Base-by-base conservation (phyloP, 2,888 invertebrate species). In the Mesodorylaimus sp. region DNA sequence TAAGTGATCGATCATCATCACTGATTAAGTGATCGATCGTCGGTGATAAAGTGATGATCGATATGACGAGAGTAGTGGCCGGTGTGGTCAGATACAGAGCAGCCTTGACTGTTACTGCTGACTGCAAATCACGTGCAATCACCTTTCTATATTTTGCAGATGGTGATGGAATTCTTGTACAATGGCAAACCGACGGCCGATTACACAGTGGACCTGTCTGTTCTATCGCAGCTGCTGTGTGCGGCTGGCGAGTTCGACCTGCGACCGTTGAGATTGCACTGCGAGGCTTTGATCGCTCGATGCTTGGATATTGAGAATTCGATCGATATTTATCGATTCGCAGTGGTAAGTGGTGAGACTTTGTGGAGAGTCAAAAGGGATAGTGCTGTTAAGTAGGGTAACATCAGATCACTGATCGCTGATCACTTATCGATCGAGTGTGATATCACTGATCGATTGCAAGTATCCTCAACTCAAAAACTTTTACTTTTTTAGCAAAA, bases 151-250 rank as follows among this genome's bases (percentile, higher is more conserved):
- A n/a, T 53, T 56, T 70, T 68, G 39, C 66, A 84, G 83, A 77
- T 85, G 75, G 82, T 84, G 28, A 87, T 88, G 86, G 83, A 86
- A 68, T 87, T 83, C 69, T 73, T 88, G 47, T 88, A 88, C 70
- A 83, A 84, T 60, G 87, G 87, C 2, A 84, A 85, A 21, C 77
- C 79, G 47, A 77, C 78, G 1, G 71, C 85, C 49, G 79, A 81
- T 56, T 79, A 84, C 2, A 79, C 81, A 3, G 79, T 80, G 52
- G 76, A 76, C 50, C 86, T 86, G 61, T n/a, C n/a, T n/a, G n/a
- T n/a, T n/a, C 81, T 87, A 45, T 70, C 87, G 55, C 51, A 61
- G 55, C 72, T 88, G 47, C 80, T 88, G 77, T 85, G 86, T 1
- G 87, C 87, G 0, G 85, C 87, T 0, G 83, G 85, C 59, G 86